Base-by-base conservation (phyloP, 2,797 vertebrate species). In the Poecilia velifera region DNA sequence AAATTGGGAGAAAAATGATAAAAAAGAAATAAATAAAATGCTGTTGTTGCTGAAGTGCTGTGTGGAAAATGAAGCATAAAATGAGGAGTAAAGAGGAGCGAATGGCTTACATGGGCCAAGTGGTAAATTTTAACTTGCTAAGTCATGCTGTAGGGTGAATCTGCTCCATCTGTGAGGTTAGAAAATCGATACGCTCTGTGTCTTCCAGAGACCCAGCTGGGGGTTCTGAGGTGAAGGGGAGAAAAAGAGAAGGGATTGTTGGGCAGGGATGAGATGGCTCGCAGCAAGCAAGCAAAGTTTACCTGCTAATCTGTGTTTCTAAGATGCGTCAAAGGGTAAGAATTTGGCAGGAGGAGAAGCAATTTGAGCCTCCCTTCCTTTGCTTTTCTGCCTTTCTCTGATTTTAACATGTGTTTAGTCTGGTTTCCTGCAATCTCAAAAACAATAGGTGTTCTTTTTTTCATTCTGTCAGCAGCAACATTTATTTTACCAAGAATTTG, bases 81-180 rank as follows among this genome's bases (percentile, higher is more conserved):
- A 25, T 68, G 81, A 47, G 82, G 72, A 81, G 73, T 55, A 82
- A 85, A 82, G 70, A 71, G 83, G 47, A 83, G 86, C 88, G 80
- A 86, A 85, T 34, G 57, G 86, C 87, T 86, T 91, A 89, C 76
- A 73, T 81, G 78, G 76, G 47, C 83, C 74, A 66, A 92, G 78
- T 8, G 8, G 78, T 78, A 87, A 88, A 90, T 87, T 86, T 84
- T 80, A 89, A 76, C 74, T 41, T 22, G 77, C 85, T 84, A 90
- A 87, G 85, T 92, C 82, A 86, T 84, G 86, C 82, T 90, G 71
- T 72, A 36, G 91, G 80, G 81, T 84, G 82, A 85, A 89, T 90
- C 85, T 86, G 82, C 84, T 88, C 80, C 64, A 47, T 89, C 85
- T 86, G 83, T 81, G 76, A 88, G 87, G 78, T 92, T 81, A 91